These are phyloP conservation scores for Sesamia inferens DNA, from an alignment of 2,888 invertebrate species.

Conservation along the genomic window DNA sequence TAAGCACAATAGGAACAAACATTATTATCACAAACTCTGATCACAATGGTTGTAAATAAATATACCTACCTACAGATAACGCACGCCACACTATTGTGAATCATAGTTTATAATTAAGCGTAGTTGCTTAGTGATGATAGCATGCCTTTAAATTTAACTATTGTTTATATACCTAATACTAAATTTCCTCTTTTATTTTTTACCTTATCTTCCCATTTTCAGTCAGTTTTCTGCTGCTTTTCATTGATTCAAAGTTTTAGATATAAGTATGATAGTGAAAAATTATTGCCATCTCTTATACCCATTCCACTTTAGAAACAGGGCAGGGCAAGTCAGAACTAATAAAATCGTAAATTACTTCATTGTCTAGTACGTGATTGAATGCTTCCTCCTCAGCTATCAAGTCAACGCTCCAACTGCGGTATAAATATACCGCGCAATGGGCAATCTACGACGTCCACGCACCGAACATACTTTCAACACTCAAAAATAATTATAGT, in stretches of 20 bases:
- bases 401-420: slow-evolving; percentile 28
- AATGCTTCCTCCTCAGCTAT: slow-evolving; percentile 49
- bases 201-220: neutral
- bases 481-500: slow-evolving; percentile 45
- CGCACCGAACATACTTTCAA: slow-evolving; percentile 44
- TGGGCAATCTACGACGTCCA: slow-evolving; percentile 47
- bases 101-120: neutral
- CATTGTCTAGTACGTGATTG: slow-evolving; percentile 41
- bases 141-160: neutral
- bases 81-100: slow-evolving; percentile 14
- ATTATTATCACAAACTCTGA: slow-evolving; percentile 28
- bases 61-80: slow-evolving; percentile 51
- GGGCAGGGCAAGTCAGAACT: slow-evolving; percentile 14
- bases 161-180: neutral
- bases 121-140: neutral
- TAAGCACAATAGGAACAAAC: slow-evolving; percentile 23
- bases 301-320: neutral
- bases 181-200: neutral
- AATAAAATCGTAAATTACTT: slow-evolving; percentile 12
- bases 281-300: neutral
- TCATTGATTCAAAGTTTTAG: neutral
- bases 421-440: slow-evolving; percentile 43
- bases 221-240: neutral
- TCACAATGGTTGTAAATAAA: slow-evolving; percentile 32
- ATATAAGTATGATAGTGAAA: neutral